Base-by-base conservation (phyloP, 2,113 vertebrate species). In the Hemicordylus capensis region DNA sequence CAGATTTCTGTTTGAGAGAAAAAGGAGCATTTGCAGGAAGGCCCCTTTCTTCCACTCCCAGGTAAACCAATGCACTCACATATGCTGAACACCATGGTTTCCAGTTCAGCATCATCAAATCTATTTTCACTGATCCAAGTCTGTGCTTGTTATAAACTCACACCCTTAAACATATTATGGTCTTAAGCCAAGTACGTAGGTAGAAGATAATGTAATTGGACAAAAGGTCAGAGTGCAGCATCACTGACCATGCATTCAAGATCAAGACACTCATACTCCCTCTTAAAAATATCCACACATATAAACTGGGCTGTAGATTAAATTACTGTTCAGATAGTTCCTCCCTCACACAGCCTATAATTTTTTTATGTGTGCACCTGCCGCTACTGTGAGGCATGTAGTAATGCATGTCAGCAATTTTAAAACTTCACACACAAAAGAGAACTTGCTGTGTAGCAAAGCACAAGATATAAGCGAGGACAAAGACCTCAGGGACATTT, bases 271-370 rank as follows among this genome's bases (percentile, higher is more conserved):
- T 75, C 80, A 83, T 67, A 84, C 59, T 42, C 66, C 28, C 46
- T 44, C 72, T 88, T 85, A 42, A 84, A 87, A 72, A 80, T 22
- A 26, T 44, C 31, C 42, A 56, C 34, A 39, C 85, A 89, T 85
- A 54, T 17, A 85, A 75, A 31, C 58, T 72, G 61, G 39, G 69
- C 58, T 90, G 84, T 66, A 74, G 78, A 85, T 12, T 3, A 59
- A 48, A 84, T 34, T 66, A 76, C 59, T 63, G 67, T 89, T 89
- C 91, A 83, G 5, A 44, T 78, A 72, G 76, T 81, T 67, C 8
- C 91, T 89, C 90, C 83, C 84, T 80, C 31, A 0, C 0, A 66
- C 4, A 19, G 77, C 54, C 37, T 73, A 59, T 64, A 85, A 89
- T 82, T 70, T 89, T 70, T 89, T 17, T 63, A 78, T 75, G 63